Base-by-base conservation (phyloP, 2,888 invertebrate species). In the Anthophora plumipes region DNA sequence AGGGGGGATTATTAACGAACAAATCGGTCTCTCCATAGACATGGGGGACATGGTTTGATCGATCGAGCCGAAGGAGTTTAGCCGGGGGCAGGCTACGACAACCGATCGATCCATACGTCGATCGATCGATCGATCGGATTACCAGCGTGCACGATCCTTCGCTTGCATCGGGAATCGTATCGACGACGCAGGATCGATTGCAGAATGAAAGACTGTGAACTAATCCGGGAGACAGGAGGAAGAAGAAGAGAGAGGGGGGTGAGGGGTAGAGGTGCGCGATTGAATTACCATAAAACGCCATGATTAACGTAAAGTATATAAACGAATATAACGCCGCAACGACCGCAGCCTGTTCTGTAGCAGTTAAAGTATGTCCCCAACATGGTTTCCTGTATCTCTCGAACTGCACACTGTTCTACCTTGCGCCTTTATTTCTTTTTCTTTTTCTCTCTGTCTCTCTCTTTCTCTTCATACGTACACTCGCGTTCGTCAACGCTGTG, bases 261-360 rank as follows among this genome's bases (percentile, higher is more conserved):
- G 84, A 70, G 66, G 71, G 80, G 83, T 74, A 83, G 83, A 84
- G 85, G 88, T n/a, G n/a, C 90, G 89, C 86, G 87, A 91, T 93
- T 89, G 90, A 84, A 89, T 93, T 93, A 92, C 93, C 89, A 91
- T 92, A 93, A 93, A 93, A 92, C 92, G 93, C 91, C 92, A 93
- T 93, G 92, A 93, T 93, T 93, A 93, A 92, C 92, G 91, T 91
- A 91, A 92, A 91, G 92, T 93, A 31, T 31, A 31, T 31, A 93
- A 92, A 93, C 91, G 93, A 92, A 92, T 92, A 93, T 92, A 92
- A 93, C 90, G 91, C 90, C 88, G 90, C 86, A 84, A 79, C 83
- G 87, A 93, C 93, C 93, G 90, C 92, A 93, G 89, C 89, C 89
- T 90, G 86, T 90, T 91, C 91, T 90, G 89, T 90, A 91, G 89